These are phyloP conservation scores for Epinephelus awoara DNA, from an alignment of 2,797 vertebrate species.

Conservation along the genomic window DNA sequence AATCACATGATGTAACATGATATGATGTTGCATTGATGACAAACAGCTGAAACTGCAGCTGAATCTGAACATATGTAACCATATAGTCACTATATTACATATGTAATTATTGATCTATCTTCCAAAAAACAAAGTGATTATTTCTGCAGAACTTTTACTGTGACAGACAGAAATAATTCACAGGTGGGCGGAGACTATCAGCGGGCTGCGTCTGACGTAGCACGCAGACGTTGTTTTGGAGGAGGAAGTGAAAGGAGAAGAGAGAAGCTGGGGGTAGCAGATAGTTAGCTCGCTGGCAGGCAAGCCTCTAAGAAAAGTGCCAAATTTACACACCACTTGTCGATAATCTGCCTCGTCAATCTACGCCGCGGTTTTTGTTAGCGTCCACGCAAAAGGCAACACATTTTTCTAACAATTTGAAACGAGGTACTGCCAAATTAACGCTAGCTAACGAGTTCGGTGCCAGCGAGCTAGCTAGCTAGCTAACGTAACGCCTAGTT, in stretches of 20 bases:
- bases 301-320: constrained; percentile 63
- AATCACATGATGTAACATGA: too few relatives aligned
- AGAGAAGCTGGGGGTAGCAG: constrained; percentile 49
- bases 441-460: constrained; percentile 41
- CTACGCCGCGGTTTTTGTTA: constrained; percentile 6
- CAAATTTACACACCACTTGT: constrained; percentile 52
- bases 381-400: not conserved
- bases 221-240: constrained; percentile 70
- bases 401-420: constrained; percentile 6
- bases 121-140: too few relatives aligned
- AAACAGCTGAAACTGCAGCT: too few relatives aligned
- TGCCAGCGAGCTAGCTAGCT: constrained; percentile 52
- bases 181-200: constrained; percentile 12
- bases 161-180: not conserved
- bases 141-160: too few relatives aligned
- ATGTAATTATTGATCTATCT: too few relatives aligned
- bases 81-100: too few relatives aligned
- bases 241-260: constrained; percentile 85
- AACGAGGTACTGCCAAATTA: constrained; percentile 37
- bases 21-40: too few relatives aligned
- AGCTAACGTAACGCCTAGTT: constrained; percentile 67
- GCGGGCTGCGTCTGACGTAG: constrained; percentile 60
- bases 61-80: too few relatives aligned
- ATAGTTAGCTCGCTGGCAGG: constrained; percentile 59
- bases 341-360: not conserved